Evolutionary conservation across 2,888 invertebrate genomes (phyloP).

Genomic region (Heliconius ethilla): DNA sequence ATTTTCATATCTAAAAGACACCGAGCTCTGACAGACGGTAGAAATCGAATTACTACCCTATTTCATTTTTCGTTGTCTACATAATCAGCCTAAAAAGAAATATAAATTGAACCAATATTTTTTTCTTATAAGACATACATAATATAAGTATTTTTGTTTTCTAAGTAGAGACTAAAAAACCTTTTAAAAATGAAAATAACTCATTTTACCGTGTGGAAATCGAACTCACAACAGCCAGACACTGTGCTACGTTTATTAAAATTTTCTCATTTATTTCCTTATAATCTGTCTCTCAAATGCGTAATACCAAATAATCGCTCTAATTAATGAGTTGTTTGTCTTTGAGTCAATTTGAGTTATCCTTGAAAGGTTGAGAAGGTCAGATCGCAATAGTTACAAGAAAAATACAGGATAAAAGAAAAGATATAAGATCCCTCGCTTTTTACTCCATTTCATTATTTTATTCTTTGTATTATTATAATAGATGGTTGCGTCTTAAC

Average conservation of each 20-base stretch:
- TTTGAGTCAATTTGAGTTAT: slow-evolving; percentile 8
- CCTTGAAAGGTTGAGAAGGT: slow-evolving; percentile 13
- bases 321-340: slow-evolving; percentile 18
- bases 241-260: neutral
- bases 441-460: slow-evolving; percentile 2
- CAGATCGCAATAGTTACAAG: slow-evolving; percentile 12
- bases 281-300: neutral
- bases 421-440: neutral
- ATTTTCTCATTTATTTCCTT: neutral
- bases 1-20: neutral
- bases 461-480: neutral
- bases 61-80: slow-evolving; percentile 1
- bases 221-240: neutral
- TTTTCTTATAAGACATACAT: no score
- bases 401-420: slow-evolving; percentile 6
- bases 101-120: slow-evolving; percentile 2
- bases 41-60: neutral
- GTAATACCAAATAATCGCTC: neutral
- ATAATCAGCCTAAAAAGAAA: neutral
- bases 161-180: no score
- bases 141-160: no score
- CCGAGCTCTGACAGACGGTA: slow-evolving; percentile 1
- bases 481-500: neutral
- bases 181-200: neutral
- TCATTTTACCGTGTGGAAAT: neutral